phyloP scores from a whole-genome alignment of 2,113 vertebrate genomes.

The Megalops atlanticus region DNA sequence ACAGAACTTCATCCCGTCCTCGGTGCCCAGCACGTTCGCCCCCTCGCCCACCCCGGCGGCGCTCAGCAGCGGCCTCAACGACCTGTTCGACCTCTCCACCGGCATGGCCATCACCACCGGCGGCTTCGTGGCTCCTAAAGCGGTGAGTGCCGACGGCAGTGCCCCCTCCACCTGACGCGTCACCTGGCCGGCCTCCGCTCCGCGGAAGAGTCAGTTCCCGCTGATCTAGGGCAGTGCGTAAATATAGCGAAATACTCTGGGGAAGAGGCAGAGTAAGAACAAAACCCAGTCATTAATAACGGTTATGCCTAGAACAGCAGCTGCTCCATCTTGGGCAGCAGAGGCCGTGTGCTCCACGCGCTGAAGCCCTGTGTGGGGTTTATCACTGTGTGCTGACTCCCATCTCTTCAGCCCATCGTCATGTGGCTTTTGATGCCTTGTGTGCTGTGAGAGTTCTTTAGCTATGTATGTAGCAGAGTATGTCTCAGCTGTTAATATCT shows the following conservation, averaged over 20 bases:
- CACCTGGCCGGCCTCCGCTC: neutral
- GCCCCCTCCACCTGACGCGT: neutral
- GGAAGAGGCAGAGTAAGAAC: neutral
- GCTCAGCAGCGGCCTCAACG: slow-evolving; percentile 89
- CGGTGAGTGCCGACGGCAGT: too few species aligned
- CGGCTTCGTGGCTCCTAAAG: slow-evolving; percentile 83
- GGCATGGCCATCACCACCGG: slow-evolving; percentile 92
- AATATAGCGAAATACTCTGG: neutral
- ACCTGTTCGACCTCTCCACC: slow-evolving; percentile 93
- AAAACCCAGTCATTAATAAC: neutral
- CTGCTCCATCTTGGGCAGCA: neutral
- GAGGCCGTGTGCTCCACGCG: neutral
- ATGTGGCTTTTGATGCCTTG: neutral
- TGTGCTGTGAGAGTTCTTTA: neutral
- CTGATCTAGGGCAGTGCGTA: neutral
- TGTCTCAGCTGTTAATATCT: too few species aligned
- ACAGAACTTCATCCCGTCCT: slow-evolving; percentile 95
- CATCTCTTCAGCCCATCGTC: neutral
- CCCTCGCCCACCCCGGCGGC: slow-evolving; percentile 93
- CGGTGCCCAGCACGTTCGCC: slow-evolving; percentile 92
- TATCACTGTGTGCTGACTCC: neutral
- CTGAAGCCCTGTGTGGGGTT: neutral
- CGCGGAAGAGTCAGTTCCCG: neutral
- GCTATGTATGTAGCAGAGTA: neutral
- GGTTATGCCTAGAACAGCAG: neutral